Base-by-base conservation (phyloP, 2,888 invertebrate genomes). In the Dioctria rufipes region DNA sequence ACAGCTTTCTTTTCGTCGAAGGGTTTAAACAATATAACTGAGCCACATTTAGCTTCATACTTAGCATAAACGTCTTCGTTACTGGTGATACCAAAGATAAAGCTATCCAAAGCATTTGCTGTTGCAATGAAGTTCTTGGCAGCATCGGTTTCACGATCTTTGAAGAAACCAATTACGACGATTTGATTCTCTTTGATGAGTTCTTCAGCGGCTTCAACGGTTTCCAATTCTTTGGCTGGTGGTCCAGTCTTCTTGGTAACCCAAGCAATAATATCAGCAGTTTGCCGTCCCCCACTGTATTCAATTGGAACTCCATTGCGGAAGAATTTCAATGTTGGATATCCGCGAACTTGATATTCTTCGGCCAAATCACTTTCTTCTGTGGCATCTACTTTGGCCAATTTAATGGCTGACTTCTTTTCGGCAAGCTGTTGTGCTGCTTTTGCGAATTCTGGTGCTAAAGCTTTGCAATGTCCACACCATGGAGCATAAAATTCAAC, bases 401-500 rank as follows among this genome's bases (percentile, higher is more conserved):
- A 91, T 88, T 96, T 97, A 85, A 99, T 94, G 37, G 92, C 90
- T 42, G 97, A 96, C 81, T 93, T 93, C 86, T 94, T 93, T 80
- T 96, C 96, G 67, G 92, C 92, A 83, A 99, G 91, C 85, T 92
- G 92, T 85, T 94, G 92, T 25, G 99, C 99, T 69, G 99, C 99
- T 89, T 97, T 97, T 54, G 94, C 96, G 88, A 95, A 99, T 90
- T 99, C 98, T 42, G 99, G 99, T 81, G 96, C 98, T 83, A 99
- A 91, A 25, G 97, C 95, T 90, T 99, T 99, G 92, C 99, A 99
- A 89, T 99, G 99, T 84, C 98, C 99, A 90, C 99, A 99, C 99
- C 99, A 99, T 87, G 99, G 99, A 78, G 99, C 99, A 92, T 99
- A 99, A 91, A 99, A 99, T 93, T 99, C 99, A 82, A 99, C 96